Conservation (phyloP, 2,888 invertebrate species). For the Gortyna flavago region DNA sequence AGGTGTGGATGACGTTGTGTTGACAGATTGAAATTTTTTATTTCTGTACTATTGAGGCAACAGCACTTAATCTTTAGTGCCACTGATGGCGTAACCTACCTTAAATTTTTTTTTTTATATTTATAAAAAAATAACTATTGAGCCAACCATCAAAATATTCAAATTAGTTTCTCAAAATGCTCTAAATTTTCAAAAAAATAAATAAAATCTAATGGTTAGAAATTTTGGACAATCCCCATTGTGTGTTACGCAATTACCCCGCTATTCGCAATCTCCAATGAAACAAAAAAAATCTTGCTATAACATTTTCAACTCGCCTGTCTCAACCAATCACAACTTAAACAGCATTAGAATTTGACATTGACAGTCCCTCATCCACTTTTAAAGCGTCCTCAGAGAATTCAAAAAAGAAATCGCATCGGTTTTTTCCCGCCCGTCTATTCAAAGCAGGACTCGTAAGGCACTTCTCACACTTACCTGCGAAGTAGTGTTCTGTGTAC, state of each 20-base stretch:
- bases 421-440: slow-evolving; percentile 48
- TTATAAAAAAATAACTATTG: too few relatives aligned
- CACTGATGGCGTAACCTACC: too few relatives aligned
- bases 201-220: too few relatives aligned
- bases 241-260: background rate
- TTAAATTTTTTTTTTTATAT: too few relatives aligned
- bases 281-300: background rate
- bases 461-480: slow-evolving; percentile 76
- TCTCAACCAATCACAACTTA: slow-evolving; percentile 9
- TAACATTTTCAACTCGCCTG: slow-evolving; percentile 4
- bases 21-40: too few relatives aligned
- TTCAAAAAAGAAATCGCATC: slow-evolving; percentile 33
- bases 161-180: too few relatives aligned
- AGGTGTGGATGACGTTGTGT: too few relatives aligned
- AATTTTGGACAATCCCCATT: too few relatives aligned
- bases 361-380: slow-evolving; percentile 26
- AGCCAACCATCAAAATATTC: too few relatives aligned
- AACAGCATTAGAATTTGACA: slow-evolving; percentile 20
- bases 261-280: background rate
- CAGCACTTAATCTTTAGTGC: too few relatives aligned
- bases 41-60: too few relatives aligned
- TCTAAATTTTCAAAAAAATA: too few relatives aligned
- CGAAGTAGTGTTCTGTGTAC: slow-evolving; percentile 79
- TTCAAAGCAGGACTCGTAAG: slow-evolving; percentile 55
- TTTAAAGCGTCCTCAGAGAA: slow-evolving; percentile 40